A percentile compares a stretch with the other conserved stretches of the same genome.
phyloP scores from a whole-genome alignment of 2,113 vertebrate genomes.

The Mus pahari region DNA sequence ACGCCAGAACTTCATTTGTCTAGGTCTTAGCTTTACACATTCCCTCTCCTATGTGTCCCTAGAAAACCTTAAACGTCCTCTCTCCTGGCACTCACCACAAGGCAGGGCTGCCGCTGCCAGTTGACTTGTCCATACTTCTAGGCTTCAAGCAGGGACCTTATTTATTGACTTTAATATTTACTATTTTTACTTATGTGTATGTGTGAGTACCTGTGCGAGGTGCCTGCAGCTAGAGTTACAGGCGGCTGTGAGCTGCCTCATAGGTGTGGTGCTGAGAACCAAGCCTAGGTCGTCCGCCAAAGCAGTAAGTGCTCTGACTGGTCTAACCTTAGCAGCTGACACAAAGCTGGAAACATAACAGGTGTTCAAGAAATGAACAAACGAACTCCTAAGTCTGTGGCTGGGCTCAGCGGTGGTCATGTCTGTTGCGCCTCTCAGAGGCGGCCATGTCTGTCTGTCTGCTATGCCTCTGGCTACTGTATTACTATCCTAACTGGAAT shows the following conservation, averaged over 20 bases:
- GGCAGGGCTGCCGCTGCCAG: background rate
- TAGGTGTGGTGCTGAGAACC: background rate
- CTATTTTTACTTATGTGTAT: background rate
- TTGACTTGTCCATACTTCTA: background rate
- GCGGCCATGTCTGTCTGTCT: background rate
- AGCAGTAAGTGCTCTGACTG: background rate
- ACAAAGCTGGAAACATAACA: background rate
- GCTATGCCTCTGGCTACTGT: background rate
- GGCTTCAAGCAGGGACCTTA: background rate
- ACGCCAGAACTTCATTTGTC: background rate
- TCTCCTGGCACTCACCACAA: background rate
- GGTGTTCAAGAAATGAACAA: background rate
- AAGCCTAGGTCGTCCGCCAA: background rate
- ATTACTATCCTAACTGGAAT: slow-evolving; percentile 25
- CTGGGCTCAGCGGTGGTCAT: background rate
- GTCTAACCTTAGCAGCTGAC: background rate
- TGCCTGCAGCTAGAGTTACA: background rate
- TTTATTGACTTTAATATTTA: background rate
- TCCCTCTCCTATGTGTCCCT: background rate
- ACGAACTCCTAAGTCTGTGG: background rate
- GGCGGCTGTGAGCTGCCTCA: background rate
- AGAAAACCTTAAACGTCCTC: background rate
- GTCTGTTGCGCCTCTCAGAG: background rate
- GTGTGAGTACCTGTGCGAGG: background rate
- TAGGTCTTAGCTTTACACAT: slow-evolving; percentile 4